Evolutionary conservation across 2,113 vertebrate species (phyloP).

Genomic region (Erythrolamprus reginae): DNA sequence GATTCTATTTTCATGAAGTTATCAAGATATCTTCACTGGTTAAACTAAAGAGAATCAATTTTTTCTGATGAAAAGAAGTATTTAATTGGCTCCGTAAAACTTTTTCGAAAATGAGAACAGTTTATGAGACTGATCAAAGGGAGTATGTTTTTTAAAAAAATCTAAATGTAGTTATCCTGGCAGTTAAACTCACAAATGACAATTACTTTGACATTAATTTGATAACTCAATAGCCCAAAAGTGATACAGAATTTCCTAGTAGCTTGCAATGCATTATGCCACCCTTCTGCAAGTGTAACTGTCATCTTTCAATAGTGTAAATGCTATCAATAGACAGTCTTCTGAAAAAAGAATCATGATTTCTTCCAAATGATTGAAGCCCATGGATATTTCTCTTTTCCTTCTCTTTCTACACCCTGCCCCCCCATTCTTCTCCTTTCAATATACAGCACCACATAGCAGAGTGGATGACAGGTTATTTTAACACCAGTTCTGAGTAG

Average conservation of each 20-base stretch:
- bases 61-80: slow-evolving; percentile 52
- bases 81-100: slow-evolving; percentile 55
- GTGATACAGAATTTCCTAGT: slow-evolving; percentile 60
- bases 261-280: slow-evolving; percentile 56
- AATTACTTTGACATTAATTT: slow-evolving; percentile 68
- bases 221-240: slow-evolving; percentile 50
- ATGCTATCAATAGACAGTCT: slow-evolving; percentile 56
- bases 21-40: slow-evolving; percentile 32
- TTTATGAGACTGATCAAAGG: slow-evolving; percentile 63
- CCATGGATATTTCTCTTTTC: slow-evolving; percentile 60
- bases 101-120: slow-evolving; percentile 63
- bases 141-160: slow-evolving; percentile 31
- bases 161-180: slow-evolving; percentile 59
- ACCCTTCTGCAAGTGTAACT: slow-evolving; percentile 60
- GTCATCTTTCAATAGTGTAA: slow-evolving; percentile 61
- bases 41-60: slow-evolving; percentile 32
- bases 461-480: slow-evolving; percentile 71
- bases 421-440: slow-evolving; percentile 37
- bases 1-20: slow-evolving; percentile 15
- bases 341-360: slow-evolving; percentile 65
- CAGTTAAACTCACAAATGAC: slow-evolving; percentile 65
- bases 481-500: slow-evolving; percentile 70
- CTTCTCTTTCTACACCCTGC: slow-evolving; percentile 11
- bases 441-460: slow-evolving; percentile 59
- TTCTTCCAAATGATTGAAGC: slow-evolving; percentile 64